Percentiles rank a stretch among this genome's conserved stretches.
Conservation (phyloP, 2,113 vertebrate species). For the Baryphthengus martii region DNA sequence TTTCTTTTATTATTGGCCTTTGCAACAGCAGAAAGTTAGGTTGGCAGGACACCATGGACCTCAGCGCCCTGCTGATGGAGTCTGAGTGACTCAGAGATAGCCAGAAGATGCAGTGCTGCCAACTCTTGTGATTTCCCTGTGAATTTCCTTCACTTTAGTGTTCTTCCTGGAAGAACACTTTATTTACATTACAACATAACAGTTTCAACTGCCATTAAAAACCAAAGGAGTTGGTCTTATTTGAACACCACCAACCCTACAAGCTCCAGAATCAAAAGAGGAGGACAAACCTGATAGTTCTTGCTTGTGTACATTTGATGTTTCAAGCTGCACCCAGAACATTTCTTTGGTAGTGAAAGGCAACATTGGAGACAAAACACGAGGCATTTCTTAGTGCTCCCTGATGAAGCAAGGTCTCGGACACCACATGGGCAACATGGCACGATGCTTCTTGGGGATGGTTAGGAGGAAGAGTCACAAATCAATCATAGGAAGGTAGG, state of each 20-base stretch:
- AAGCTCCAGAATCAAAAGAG: background rate
- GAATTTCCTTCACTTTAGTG: background rate
- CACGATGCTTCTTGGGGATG: background rate
- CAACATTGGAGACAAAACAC: background rate
- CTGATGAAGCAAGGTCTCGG: background rate
- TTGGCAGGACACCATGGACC: background rate
- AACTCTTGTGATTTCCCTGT: background rate
- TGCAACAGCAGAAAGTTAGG: background rate
- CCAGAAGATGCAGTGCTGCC: background rate
- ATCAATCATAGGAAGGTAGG: background rate
- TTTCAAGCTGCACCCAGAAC: background rate
- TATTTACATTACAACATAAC: background rate
- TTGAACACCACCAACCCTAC: background rate
- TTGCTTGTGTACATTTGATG: background rate
- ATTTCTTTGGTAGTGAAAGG: background rate
- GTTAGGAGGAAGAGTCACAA: background rate
- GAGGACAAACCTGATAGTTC: background rate
- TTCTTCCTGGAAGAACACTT: background rate
- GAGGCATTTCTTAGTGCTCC: background rate
- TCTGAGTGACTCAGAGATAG: background rate
- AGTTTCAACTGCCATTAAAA: background rate
- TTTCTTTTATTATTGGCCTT: background rate
- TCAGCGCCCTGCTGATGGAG: background rate
- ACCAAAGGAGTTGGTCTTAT: background rate
- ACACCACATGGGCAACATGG: rapidly evolving